Evolutionary conservation across 2,797 vertebrate species (phyloP).

Genomic region (Monodelphis domestica): DNA sequence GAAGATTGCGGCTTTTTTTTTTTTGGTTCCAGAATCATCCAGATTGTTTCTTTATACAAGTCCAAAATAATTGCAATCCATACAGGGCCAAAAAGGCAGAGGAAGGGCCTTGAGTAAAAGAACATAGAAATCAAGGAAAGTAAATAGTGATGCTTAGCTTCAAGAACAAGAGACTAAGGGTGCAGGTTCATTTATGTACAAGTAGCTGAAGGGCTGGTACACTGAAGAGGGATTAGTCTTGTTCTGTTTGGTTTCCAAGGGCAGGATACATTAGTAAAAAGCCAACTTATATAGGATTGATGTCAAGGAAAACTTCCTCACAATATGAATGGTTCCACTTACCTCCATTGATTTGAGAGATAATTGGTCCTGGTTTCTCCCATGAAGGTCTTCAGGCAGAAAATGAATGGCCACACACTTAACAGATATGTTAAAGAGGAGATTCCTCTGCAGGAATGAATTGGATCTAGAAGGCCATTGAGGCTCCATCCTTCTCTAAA

Average conservation of each 20-base stretch:
- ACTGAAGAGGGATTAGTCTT: background rate
- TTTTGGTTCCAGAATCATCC: background rate
- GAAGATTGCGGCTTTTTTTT: background rate
- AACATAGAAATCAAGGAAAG: background rate
- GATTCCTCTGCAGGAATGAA: background rate
- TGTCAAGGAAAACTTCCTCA: background rate
- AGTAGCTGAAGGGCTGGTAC: background rate
- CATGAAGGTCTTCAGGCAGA: background rate
- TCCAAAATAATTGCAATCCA: background rate
- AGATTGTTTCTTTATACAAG: background rate
- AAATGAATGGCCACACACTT: background rate
- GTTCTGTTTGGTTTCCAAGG: slow-evolving; percentile 30
- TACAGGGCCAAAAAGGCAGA: background rate
- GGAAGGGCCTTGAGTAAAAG: background rate
- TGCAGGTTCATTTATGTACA: background rate
- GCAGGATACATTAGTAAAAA: slow-evolving; percentile 14
- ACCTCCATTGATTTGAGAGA: background rate
- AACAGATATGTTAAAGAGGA: background rate
- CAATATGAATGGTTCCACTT: background rate
- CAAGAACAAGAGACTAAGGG: background rate
- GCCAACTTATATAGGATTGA: background rate
- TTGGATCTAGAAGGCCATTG: background rate
- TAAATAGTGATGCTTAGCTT: background rate
- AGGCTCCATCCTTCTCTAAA: background rate
- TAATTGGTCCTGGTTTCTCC: background rate